A percentile compares a stretch with the other conserved stretches of the same genome.
phyloP scores from a whole-genome alignment of 2,888 invertebrate species.

The Orchestes rusci region DNA sequence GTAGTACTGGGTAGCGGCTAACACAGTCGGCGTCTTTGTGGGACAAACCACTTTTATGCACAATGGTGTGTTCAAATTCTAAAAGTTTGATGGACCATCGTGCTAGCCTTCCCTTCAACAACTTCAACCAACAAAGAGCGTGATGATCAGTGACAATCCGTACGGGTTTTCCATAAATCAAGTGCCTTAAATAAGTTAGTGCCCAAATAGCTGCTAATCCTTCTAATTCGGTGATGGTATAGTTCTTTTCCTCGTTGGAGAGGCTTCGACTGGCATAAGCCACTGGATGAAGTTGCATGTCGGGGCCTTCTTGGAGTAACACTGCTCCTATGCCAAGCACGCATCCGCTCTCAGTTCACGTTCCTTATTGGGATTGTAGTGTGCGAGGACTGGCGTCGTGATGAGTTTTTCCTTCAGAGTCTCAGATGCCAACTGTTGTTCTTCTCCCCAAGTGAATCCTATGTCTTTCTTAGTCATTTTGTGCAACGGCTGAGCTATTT shows the following conservation, averaged over 20 bases:
- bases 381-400: no score
- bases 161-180: not conserved
- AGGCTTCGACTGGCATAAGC: no score
- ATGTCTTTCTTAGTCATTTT: constrained; percentile 16
- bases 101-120: not conserved
- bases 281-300: no score
- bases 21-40: constrained; percentile 12
- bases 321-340: constrained; percentile 21
- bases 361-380: constrained; percentile 16
- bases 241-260: no score
- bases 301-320: constrained; percentile 24
- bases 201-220: not conserved
- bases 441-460: constrained; percentile 13
- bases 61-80: constrained; percentile 5
- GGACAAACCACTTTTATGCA: constrained; percentile 3
- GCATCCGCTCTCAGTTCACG: constrained; percentile 25
- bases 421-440: constrained; percentile 2
- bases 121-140: constrained; percentile 1
- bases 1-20: constrained; percentile 7
- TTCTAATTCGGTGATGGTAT: no score
- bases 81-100: not conserved
- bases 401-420: not conserved
- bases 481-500: constrained; percentile 22
- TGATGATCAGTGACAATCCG: constrained; percentile 3
- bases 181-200: not conserved